Conservation (phyloP, 2,113 vertebrate species). For the Castor canadensis region DNA sequence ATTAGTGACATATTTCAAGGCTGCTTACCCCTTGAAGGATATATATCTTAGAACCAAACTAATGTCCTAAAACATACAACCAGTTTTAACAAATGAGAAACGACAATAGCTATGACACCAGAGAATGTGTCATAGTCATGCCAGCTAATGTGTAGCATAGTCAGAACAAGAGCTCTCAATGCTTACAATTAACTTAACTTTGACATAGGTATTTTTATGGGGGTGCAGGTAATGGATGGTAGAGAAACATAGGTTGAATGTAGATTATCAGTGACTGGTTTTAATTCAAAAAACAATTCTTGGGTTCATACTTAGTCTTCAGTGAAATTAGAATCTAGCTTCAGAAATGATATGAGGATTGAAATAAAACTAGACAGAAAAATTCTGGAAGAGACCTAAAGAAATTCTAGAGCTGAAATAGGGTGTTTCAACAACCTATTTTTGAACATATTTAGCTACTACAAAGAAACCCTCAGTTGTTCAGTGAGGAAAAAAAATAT, state of each 20-base stretch:
- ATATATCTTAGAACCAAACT: neutral
- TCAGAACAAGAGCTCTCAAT: neutral
- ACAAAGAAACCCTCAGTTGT: slow-evolving; percentile 17
- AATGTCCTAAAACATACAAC: neutral
- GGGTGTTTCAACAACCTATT: neutral
- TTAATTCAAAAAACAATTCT: neutral
- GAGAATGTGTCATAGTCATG: neutral
- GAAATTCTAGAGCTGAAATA: neutral
- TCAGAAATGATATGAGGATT: neutral
- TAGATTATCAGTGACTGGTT: neutral
- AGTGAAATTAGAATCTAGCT: neutral
- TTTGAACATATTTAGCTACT: neutral
- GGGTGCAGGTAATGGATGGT: no score
- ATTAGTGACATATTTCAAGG: neutral
- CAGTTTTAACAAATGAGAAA: neutral
- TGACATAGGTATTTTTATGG: neutral
- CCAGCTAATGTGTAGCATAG: neutral
- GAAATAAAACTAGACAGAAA: neutral
- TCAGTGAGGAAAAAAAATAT: slow-evolving; percentile 54
- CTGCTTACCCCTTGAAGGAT: neutral
- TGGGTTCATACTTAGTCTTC: neutral
- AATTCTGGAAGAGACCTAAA: neutral
- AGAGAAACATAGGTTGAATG: neutral
- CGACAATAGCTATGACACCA: neutral
- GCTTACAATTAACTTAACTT: neutral